phyloP scores from a whole-genome alignment of 1,140 invertebrate genomes.

The Aphis gossypii region DNA sequence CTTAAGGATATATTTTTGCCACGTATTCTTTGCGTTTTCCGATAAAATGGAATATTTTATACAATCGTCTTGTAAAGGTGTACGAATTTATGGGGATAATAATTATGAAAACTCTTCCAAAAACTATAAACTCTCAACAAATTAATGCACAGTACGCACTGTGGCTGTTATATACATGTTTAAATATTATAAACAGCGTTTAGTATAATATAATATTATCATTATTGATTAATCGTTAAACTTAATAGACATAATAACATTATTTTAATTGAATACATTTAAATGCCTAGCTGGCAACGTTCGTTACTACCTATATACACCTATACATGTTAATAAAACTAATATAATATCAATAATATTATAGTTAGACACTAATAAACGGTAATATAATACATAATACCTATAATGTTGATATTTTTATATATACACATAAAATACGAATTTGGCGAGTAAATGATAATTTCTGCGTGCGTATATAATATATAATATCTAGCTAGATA shows the following conservation, averaged over 20 bases:
- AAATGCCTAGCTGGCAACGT: not conserved
- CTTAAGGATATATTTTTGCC: no score
- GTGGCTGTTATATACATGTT: not conserved
- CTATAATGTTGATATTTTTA: not conserved
- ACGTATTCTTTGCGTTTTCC: no score
- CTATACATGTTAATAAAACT: not conserved
- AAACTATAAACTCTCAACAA: not conserved
- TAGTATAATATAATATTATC: not conserved
- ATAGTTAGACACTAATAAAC: not conserved
- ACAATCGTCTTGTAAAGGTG: not conserved
- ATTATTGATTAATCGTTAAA: not conserved
- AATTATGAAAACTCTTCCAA: not conserved
- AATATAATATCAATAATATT: not conserved
- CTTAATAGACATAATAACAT: not conserved
- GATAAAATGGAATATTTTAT: not conserved
- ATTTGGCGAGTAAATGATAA: not conserved
- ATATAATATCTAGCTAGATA: not conserved
- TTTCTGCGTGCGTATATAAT: not conserved
- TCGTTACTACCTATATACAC: no score
- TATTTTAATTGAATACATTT: not conserved
- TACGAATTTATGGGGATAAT: not conserved
- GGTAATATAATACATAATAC: not conserved
- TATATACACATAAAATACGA: not conserved
- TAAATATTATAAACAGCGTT: no score
- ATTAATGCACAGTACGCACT: not conserved